phyloP scores from a whole-genome alignment of 2,113 vertebrate genomes.

The Colius striatus region DNA sequence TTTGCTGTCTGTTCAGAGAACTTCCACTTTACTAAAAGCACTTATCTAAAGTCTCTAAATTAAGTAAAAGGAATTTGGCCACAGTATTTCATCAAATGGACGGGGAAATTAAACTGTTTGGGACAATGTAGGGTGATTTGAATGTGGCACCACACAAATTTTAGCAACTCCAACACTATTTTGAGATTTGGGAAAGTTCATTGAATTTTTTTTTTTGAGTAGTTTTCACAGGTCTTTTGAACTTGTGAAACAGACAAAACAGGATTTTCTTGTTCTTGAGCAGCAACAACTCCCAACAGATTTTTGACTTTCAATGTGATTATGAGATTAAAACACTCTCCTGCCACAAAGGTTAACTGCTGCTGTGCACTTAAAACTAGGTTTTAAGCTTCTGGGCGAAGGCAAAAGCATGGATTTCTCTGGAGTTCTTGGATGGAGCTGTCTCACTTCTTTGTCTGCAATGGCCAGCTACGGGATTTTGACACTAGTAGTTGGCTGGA shows the following conservation, averaged over 20 bases:
- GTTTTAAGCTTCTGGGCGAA: not conserved
- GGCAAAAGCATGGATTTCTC: not conserved
- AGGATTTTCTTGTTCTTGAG: not conserved
- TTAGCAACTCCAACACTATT: not conserved
- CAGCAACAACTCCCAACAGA: not conserved
- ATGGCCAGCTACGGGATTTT: not conserved
- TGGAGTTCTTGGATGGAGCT: not conserved
- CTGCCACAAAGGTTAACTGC: not conserved
- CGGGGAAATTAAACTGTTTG: not conserved
- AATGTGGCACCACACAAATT: not conserved
- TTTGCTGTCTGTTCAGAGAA: not conserved
- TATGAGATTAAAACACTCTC: not conserved
- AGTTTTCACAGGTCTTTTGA: not conserved
- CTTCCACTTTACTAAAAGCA: not conserved
- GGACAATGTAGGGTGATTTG: not conserved
- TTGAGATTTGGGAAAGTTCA: not conserved
- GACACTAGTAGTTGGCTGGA: not conserved
- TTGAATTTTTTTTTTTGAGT: not conserved
- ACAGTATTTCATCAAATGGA: not conserved
- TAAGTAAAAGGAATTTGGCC: not conserved
- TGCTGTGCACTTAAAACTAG: not conserved
- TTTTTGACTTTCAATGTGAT: not conserved
- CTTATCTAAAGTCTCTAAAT: not conserved
- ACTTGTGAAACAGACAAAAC: not conserved
- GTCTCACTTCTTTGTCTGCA: not conserved